Evolutionary conservation across 2,797 vertebrate genomes (phyloP), one percentile per base, ranked within the genome.

Genomic region (Mormyrops attenuatus): DNA sequence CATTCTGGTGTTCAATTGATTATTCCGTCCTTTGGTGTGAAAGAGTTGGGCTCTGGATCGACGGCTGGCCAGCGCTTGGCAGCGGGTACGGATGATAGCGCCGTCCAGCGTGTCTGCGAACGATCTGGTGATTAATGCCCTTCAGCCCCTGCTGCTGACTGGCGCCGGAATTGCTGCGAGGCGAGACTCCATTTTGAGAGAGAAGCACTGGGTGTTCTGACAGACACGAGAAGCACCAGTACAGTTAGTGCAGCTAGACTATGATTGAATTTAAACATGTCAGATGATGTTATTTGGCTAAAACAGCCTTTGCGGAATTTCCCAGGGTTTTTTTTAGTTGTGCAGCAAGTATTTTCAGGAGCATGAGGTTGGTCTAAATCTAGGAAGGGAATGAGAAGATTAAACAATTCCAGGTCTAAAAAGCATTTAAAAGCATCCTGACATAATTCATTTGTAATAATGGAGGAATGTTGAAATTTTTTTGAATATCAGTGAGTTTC

Each of bases 41-140:
- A 89, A 80, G 73, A 60, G 49, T 22, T 63, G 60, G 89, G 69
- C 89, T 88, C 90, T 85, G 87, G 60, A 90, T 88, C 63, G 89
- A 91, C 90, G 89, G 89, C 87, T 82, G 88, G 63, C 77, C 88
- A 87, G 85, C 84, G 90, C 87, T 92, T 89, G 90, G 92, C 89
- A 90, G 57, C 50, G 5, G 82, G 17, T 2, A 85, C 57, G 47
- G 87, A 90, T 92, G 89, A 92, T 89, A 90, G 90, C 90, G 90
- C 77, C 55, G 87, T 88, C 66, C 89, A 87, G 88, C 69, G 50
- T 87, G 82, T 50, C 63, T 69, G 60, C 15, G 38, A 87, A 86
- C 26, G 55, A 86, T 89, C 55, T 2, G 57, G n/a, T 63, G 88
- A 87, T 90, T 38, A 85, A 90, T 90, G 82, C 34, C 49, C 47